phyloP scores from a whole-genome alignment of 1,140 invertebrate species.

The Drosophila sproati region DNA sequence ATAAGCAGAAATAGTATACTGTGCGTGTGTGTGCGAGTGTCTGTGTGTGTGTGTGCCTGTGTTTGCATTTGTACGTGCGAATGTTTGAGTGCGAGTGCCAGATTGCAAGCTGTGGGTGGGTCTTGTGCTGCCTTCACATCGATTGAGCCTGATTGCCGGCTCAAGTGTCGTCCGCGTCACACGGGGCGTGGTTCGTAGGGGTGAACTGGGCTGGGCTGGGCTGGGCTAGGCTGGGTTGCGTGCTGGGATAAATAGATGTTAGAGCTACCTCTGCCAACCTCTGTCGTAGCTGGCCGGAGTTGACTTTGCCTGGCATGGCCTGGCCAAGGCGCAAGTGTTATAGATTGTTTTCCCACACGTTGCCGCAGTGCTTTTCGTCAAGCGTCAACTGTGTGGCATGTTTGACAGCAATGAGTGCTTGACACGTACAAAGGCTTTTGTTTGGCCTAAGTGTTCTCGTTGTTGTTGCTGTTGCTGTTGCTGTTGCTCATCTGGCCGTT shows the following conservation, averaged over 20 bases:
- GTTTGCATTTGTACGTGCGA: slow-evolving; percentile 59
- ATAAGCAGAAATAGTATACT: not conserved
- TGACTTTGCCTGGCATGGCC: slow-evolving; percentile 23
- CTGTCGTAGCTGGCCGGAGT: slow-evolving; percentile 7
- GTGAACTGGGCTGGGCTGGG: slow-evolving; percentile 14
- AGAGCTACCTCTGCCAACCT: slow-evolving; percentile 32
- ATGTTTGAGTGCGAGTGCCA: slow-evolving; percentile 66
- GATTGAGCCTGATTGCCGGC: slow-evolving; percentile 80
- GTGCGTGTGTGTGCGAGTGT: not conserved
- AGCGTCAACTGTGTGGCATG: slow-evolving; percentile 73
- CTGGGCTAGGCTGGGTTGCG: slow-evolving; percentile 14
- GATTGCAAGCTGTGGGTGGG: slow-evolving; percentile 59
- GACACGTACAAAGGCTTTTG: slow-evolving; percentile 80
- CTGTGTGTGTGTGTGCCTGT: slow-evolving; percentile 7
- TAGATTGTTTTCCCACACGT: slow-evolving; percentile 78
- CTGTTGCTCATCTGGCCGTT: slow-evolving; percentile 75
- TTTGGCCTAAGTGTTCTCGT: slow-evolving; percentile 50
- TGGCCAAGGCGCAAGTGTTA: slow-evolving; percentile 61
- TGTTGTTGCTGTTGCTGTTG: slow-evolving; percentile 35
- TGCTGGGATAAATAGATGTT: slow-evolving; percentile 33
- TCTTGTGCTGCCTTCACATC: slow-evolving; percentile 53
- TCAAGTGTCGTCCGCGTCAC: slow-evolving; percentile 76
- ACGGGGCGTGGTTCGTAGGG: slow-evolving; percentile 58
- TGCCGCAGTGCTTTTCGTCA: slow-evolving; percentile 59
- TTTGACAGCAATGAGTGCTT: slow-evolving; percentile 81